Evolutionary conservation across 2,797 vertebrate genomes (phyloP), one percentile per base, ranked within the genome.

Genomic region (Naso thynnoides): DNA sequence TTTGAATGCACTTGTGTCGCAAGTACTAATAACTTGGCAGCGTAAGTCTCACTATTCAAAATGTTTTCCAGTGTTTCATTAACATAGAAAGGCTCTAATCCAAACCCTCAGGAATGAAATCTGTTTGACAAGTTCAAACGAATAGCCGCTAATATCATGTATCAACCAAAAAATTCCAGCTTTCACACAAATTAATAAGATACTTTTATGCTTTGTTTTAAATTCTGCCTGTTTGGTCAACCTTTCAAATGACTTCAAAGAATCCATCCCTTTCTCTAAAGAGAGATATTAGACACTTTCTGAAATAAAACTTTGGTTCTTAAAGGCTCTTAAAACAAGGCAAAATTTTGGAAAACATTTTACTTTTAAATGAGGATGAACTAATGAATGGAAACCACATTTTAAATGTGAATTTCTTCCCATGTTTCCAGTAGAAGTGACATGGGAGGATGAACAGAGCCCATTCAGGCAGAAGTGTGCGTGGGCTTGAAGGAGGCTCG

Each of bases 401-500:
- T 53, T 48, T 59, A 8, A 42, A 65, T 53, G 15, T 47, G 23
- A 45, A 41, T 75, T 49, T 42, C 48, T 29, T 67, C 36, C 50
- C 18, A 8, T 38, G 50, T 81, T 86, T 74, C 49, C 36, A 68
- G 29, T 79, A 10, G 45, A 47, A 73, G 54, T 67, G 69, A 75
- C 68, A 78, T 29, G 9, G 33, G 58, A 59, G 50, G 45, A 76
- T 64, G 69, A 78, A 54, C 44, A 39, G 23, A 82, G 56, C 31
- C 39, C 45, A 67, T 83, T 88, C 66, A 74, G 62, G 80, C 81
- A 79, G 82, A 78, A 81, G 64, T 69, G 76, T 86, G 81, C 57
- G 78, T 83, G 70, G 86, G 84, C 70, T 84, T 65, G 61, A 79
- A 76, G 79, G 71, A 83, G 76, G 56, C 76, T 69, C 41, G 49